Percentiles rank a stretch among this genome's conserved stretches.
Evolutionary conservation across 2,888 invertebrate genomes (phyloP).

Genomic region (Hyppa rectilinea): DNA sequence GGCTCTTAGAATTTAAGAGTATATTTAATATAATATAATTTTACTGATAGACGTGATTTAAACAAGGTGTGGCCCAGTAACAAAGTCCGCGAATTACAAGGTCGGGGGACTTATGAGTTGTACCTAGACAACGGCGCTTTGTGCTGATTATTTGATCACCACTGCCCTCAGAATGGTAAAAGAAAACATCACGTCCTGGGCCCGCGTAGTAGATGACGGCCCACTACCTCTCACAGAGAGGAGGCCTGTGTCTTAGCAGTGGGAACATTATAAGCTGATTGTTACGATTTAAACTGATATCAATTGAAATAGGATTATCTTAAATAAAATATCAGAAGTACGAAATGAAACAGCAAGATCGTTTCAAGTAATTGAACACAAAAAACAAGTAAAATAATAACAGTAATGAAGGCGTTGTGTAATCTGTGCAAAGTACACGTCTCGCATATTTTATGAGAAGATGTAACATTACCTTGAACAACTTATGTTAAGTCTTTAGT

Average conservation of each 20-base stretch:
- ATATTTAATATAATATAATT: background rate
- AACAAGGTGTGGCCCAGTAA: too few relatives aligned
- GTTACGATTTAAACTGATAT: too few relatives aligned
- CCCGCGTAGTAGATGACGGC: too few relatives aligned
- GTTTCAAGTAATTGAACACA: constrained; percentile 43
- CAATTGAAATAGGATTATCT: background rate
- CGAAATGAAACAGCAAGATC: constrained; percentile 29
- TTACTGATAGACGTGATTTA: background rate
- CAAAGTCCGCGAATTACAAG: too few relatives aligned
- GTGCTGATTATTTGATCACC: too few relatives aligned
- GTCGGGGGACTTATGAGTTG: too few relatives aligned
- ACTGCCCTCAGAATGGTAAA: too few relatives aligned
- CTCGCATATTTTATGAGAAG: constrained; percentile 51
- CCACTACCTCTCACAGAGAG: too few relatives aligned
- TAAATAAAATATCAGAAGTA: background rate
- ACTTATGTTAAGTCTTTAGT: constrained; percentile 29
- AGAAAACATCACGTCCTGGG: too few relatives aligned
- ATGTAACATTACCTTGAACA: constrained; percentile 54
- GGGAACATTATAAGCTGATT: too few relatives aligned
- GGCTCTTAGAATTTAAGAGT: background rate
- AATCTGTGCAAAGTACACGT: constrained; percentile 49
- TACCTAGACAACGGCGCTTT: too few relatives aligned
- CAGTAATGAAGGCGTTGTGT: constrained; percentile 57
- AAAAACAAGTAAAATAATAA: constrained; percentile 51
- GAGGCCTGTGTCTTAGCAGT: too few relatives aligned